These are phyloP conservation scores for Acomys russatus DNA, from an alignment of 2,797 vertebrate species.

Conservation along the genomic window DNA sequence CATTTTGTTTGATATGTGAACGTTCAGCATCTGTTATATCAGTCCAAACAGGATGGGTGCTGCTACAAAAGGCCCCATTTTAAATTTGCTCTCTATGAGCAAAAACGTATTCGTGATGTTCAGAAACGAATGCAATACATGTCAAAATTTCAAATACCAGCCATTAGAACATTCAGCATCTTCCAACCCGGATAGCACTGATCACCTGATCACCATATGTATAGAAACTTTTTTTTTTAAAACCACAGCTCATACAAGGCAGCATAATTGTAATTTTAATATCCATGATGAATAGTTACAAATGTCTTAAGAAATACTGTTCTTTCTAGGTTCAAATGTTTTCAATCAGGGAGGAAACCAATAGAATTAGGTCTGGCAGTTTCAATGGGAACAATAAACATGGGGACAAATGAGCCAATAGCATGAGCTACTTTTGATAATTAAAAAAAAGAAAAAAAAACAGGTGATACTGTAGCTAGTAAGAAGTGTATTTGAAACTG, in stretches of 20 bases:
- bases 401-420: slow-evolving; percentile 89
- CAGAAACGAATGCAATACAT: slow-evolving; percentile 89
- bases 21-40: slow-evolving; percentile 92
- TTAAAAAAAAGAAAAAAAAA: slow-evolving; percentile 54
- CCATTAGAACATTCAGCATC: slow-evolving; percentile 88
- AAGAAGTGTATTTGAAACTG: slow-evolving; percentile 88
- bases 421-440: slow-evolving; percentile 87
- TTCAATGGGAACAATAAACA: slow-evolving; percentile 90
- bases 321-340: slow-evolving; percentile 87
- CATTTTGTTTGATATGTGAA: slow-evolving; percentile 92
- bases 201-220: slow-evolving; percentile 83
- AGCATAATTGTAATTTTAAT: slow-evolving; percentile 87
- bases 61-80: slow-evolving; percentile 92
- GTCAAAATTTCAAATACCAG: slow-evolving; percentile 89
- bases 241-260: slow-evolving; percentile 83
- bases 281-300: slow-evolving; percentile 87
- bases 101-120: slow-evolving; percentile 90
- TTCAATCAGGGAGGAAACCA: slow-evolving; percentile 88
- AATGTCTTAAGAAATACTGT: slow-evolving; percentile 87
- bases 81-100: slow-evolving; percentile 88
- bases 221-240: slow-evolving; percentile 69
- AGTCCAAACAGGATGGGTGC: slow-evolving; percentile 91
- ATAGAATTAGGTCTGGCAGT: slow-evolving; percentile 88
- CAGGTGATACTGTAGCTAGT: slow-evolving; percentile 87
- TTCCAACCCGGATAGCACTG: slow-evolving; percentile 84